Conservation (phyloP, 2,888 invertebrate species). For the Lithosia quadra region DNA sequence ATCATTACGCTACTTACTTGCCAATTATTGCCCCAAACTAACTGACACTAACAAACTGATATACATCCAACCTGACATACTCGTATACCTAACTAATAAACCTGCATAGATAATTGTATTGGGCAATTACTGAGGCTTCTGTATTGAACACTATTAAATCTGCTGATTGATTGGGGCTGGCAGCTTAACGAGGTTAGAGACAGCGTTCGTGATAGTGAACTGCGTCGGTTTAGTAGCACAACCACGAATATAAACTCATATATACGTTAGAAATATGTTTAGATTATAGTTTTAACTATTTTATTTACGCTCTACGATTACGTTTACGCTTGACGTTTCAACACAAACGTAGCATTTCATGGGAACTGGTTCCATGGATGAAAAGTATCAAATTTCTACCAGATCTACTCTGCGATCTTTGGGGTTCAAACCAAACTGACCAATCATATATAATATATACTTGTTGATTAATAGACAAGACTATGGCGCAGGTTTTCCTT, state of each 20-base stretch:
- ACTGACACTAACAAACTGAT: background rate
- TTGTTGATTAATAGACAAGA: too few species aligned
- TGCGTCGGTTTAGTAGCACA: background rate
- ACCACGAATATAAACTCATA: slow-evolving; percentile 6
- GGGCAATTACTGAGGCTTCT: slow-evolving; percentile 11
- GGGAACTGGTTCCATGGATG: too few species aligned
- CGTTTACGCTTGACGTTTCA: slow-evolving; percentile 4
- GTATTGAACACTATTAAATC: slow-evolving; percentile 13
- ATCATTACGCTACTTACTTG: background rate
- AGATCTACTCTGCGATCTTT: too few species aligned
- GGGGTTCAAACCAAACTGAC: too few species aligned
- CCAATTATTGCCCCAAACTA: background rate
- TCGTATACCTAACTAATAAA: background rate
- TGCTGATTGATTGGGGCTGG: slow-evolving; percentile 15
- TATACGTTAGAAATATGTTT: background rate
- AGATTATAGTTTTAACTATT: too few species aligned
- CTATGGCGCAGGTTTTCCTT: too few species aligned
- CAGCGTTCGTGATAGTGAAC: background rate
- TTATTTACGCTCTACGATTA: too few species aligned
- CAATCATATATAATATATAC: too few species aligned
- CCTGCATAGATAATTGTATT: background rate
- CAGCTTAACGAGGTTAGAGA: slow-evolving; percentile 18
- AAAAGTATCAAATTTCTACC: too few species aligned
- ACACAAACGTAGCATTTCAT: too few species aligned
- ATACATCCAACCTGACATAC: background rate